phyloP scores from a whole-genome alignment of 2,888 invertebrate genomes.

The Drosophila rellima region DNA sequence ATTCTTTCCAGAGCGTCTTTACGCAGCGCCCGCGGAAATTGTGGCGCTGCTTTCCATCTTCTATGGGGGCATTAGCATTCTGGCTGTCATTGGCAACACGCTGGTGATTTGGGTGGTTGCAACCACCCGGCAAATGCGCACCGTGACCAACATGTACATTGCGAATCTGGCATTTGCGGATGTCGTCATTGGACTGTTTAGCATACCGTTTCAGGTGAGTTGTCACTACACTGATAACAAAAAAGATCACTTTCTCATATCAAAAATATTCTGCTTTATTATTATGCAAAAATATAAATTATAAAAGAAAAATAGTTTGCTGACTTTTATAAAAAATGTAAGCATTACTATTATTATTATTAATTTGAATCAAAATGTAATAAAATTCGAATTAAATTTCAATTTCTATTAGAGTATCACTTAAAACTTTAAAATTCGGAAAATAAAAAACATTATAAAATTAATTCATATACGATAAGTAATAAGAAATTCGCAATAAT shows the following conservation, averaged over 20 bases:
- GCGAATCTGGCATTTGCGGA: constrained; percentile 94
- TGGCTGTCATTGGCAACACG: constrained; percentile 93
- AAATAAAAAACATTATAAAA: too few relatives aligned
- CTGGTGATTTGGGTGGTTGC: constrained; percentile 95
- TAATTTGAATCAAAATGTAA: too few relatives aligned
- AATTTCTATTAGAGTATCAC: too few relatives aligned
- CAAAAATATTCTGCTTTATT: too few relatives aligned
- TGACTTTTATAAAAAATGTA: too few relatives aligned
- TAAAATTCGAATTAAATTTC: too few relatives aligned
- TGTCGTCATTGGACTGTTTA: constrained; percentile 93
- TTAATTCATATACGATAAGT: too few relatives aligned
- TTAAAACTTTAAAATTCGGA: too few relatives aligned
- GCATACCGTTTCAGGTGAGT: constrained; percentile 92
- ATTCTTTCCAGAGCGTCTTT: constrained; percentile 86
- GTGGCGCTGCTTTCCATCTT: constrained; percentile 91
- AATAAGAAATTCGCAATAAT: too few relatives aligned
- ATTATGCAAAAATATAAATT: too few relatives aligned
- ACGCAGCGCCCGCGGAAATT: constrained; percentile 91
- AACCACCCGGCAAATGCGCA: constrained; percentile 92
- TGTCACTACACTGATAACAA: background rate
- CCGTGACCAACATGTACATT: constrained; percentile 94
- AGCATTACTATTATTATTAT: too few relatives aligned
- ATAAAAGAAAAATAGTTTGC: too few relatives aligned
- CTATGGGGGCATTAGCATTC: constrained; percentile 93
- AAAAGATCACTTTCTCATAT: background rate